phyloP scores from a whole-genome alignment of 2,113 vertebrate species.

The Cygnus atratus region DNA sequence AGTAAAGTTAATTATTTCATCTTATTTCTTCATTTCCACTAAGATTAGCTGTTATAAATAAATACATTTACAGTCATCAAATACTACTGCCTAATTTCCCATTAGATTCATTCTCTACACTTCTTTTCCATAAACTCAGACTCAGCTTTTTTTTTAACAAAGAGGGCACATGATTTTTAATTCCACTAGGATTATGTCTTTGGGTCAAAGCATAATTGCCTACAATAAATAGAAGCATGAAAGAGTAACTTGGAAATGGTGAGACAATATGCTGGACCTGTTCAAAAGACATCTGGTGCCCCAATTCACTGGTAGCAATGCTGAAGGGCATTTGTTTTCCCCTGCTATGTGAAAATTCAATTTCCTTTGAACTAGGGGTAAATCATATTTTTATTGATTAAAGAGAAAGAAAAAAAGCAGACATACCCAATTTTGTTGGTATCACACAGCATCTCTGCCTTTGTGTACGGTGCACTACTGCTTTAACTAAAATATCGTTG shows the following conservation, averaged over 20 bases:
- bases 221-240: slow-evolving; percentile 62
- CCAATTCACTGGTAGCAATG: slow-evolving; percentile 58
- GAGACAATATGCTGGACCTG: slow-evolving; percentile 50
- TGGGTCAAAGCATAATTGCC: slow-evolving; percentile 62
- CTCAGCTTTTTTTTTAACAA: slow-evolving; percentile 43
- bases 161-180: slow-evolving; percentile 43
- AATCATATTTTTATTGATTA: slow-evolving; percentile 58
- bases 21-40: slow-evolving; percentile 61
- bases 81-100: slow-evolving; percentile 60
- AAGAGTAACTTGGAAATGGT: slow-evolving; percentile 43
- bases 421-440: slow-evolving; percentile 7
- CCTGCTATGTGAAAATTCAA: slow-evolving; percentile 60
- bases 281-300: slow-evolving; percentile 60
- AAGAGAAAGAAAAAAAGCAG: slow-evolving; percentile 16
- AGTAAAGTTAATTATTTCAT: slow-evolving; percentile 67
- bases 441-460: slow-evolving; percentile 26
- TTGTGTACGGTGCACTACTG: not conserved
- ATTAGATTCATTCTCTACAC: slow-evolving; percentile 52
- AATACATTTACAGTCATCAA: slow-evolving; percentile 65
- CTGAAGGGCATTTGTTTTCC: slow-evolving; percentile 59
- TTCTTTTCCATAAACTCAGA: slow-evolving; percentile 58
- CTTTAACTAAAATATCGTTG: slow-evolving; percentile 34
- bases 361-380: slow-evolving; percentile 27
- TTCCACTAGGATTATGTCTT: slow-evolving; percentile 60
- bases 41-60: slow-evolving; percentile 70